Conservation (phyloP, 2,113 vertebrate genomes). For the Cryptomyrus ogoouensis region DNA sequence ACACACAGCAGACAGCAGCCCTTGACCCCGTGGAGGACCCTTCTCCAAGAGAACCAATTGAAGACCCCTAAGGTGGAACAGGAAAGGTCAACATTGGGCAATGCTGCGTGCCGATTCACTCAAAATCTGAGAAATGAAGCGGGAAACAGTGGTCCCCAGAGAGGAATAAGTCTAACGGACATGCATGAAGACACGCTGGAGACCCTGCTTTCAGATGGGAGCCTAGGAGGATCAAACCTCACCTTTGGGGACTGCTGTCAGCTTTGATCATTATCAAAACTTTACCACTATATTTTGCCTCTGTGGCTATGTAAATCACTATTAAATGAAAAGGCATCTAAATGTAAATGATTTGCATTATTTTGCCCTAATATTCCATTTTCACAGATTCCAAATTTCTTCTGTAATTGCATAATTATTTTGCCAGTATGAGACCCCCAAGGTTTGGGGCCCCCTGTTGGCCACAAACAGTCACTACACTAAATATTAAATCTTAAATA, state of each 20-base stretch:
- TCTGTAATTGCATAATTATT: background rate
- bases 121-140: background rate
- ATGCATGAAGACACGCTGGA: background rate
- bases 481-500: background rate
- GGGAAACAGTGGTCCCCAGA: background rate
- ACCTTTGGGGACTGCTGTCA: background rate
- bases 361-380: background rate
- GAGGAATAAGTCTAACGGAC: background rate
- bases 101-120: background rate
- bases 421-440: background rate
- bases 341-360: background rate
- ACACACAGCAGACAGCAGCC: background rate
- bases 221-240: background rate
- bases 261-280: background rate
- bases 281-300: background rate
- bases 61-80: background rate
- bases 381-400: background rate
- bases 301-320: background rate
- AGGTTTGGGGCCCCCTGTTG: background rate
- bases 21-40: background rate
- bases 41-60: background rate
- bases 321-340: background rate
- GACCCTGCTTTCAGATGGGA: background rate
- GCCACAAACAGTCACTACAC: background rate
- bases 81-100: constrained; percentile 9